phyloP scores from a whole-genome alignment of 2,888 invertebrate species.

The Drosophila neutralis region DNA sequence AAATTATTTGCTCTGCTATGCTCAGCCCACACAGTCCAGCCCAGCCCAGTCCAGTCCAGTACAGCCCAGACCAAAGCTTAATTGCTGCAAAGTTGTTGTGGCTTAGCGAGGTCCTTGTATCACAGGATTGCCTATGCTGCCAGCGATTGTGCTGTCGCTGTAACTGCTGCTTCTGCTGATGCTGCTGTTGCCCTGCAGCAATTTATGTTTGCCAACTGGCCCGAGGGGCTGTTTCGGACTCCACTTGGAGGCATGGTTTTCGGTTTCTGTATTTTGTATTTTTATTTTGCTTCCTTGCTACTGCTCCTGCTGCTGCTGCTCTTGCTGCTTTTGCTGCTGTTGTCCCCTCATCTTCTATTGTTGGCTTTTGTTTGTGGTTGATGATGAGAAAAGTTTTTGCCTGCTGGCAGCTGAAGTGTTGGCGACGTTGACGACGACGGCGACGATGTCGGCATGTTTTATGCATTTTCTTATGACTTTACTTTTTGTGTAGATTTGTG shows the following conservation, averaged over 20 bases:
- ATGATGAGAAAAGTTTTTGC: slow-evolving; percentile 80
- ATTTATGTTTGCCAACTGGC: slow-evolving; percentile 77
- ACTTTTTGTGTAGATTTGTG: slow-evolving; percentile 79
- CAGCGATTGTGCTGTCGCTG: slow-evolving; percentile 20
- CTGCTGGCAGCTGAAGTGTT: slow-evolving; percentile 78
- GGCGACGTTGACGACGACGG: slow-evolving; percentile 76
- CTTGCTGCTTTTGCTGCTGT: slow-evolving; percentile 16
- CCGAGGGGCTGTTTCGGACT: slow-evolving; percentile 59
- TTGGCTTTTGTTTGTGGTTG: slow-evolving; percentile 80
- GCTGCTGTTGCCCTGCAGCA: slow-evolving; percentile 69
- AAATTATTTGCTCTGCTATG: slow-evolving; percentile 74
- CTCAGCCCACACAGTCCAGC: slow-evolving; percentile 5
- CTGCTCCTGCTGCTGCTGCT: slow-evolving; percentile 21
- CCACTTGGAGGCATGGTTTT: slow-evolving; percentile 48
- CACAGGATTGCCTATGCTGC: slow-evolving; percentile 52
- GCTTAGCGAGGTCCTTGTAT: slow-evolving; percentile 72
- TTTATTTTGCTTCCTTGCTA: slow-evolving; percentile 13
- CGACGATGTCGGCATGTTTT: slow-evolving; percentile 74
- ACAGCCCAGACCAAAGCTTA: slow-evolving; percentile 70
- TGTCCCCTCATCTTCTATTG: slow-evolving; percentile 55
- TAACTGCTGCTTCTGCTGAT: slow-evolving; percentile 18
- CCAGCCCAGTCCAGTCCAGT: slow-evolving; percentile 36
- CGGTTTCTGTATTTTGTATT: slow-evolving; percentile 20
- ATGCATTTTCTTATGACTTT: slow-evolving; percentile 81
- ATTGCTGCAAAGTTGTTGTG: slow-evolving; percentile 80